Conservation (phyloP, 2,113 vertebrate genomes). For the human region DNA sequence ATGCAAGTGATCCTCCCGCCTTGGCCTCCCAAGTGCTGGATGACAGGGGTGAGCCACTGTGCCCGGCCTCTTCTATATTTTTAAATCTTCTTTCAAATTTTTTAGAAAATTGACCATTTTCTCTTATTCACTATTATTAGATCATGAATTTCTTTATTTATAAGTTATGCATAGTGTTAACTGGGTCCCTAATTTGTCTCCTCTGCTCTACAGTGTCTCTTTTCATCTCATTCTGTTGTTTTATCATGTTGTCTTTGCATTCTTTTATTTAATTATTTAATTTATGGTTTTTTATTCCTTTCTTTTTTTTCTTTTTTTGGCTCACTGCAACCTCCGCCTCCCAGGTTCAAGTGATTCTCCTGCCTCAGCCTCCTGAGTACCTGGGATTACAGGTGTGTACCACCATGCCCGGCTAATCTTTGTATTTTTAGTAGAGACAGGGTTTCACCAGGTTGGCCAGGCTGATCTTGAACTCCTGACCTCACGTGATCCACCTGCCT, state of each 20-base stretch:
- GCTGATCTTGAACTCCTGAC: background rate
- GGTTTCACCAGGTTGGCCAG: background rate
- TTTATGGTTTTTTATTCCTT: background rate
- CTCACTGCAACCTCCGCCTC: background rate
- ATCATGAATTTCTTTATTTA: background rate
- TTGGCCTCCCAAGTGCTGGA: too few relatives aligned
- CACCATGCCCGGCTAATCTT: background rate
- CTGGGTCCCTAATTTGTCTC: background rate
- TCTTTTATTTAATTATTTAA: background rate
- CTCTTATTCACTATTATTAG: slow-evolving; percentile 3
- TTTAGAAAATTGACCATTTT: background rate
- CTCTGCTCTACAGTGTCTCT: background rate
- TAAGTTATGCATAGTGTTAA: background rate
- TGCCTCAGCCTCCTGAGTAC: background rate
- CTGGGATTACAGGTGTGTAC: too few relatives aligned
- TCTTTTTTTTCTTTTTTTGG: background rate
- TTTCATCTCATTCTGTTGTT: background rate
- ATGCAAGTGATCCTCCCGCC: too few relatives aligned
- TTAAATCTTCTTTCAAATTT: background rate
- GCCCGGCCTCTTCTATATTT: background rate
- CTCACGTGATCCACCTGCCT: background rate
- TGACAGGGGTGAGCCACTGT: too few relatives aligned
- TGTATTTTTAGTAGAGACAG: background rate
- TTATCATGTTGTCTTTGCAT: background rate
- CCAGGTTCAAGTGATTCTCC: background rate